A percentile compares a stretch with the other conserved stretches of the same genome.
phyloP scores from a whole-genome alignment of 2,797 vertebrate genomes.

The Tolypeutes matacus region DNA sequence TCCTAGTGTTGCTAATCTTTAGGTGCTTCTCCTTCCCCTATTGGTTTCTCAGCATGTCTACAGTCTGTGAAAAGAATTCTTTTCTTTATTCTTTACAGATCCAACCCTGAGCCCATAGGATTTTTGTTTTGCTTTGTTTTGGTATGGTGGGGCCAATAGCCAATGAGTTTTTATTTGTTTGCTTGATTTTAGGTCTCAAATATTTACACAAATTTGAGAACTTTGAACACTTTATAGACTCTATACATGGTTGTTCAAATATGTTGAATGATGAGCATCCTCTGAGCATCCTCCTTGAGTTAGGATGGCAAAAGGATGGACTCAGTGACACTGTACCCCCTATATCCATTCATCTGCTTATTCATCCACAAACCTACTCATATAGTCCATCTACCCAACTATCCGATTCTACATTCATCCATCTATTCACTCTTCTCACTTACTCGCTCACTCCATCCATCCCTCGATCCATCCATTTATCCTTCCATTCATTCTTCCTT shows the following conservation, averaged over 20 bases:
- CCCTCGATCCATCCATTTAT: too few species aligned
- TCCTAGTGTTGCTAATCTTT: neutral
- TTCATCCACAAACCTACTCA: rapidly evolving
- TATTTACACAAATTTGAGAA: neutral
- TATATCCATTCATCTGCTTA: neutral
- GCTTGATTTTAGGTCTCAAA: neutral
- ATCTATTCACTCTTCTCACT: neutral
- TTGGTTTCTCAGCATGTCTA: neutral
- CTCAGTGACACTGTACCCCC: rapidly evolving
- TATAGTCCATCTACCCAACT: neutral
- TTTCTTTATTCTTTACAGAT: neutral
- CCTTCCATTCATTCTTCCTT: neutral
- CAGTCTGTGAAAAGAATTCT: neutral
- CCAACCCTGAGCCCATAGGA: too few species aligned
- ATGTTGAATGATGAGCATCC: too few species aligned
- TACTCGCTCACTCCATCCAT: neutral
- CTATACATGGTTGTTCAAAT: neutral
- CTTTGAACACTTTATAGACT: neutral
- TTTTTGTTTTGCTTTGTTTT: neutral
- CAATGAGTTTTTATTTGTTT: neutral
- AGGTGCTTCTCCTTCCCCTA: neutral
- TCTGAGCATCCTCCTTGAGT: neutral
- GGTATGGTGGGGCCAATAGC: neutral
- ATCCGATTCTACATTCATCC: neutral
- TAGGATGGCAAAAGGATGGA: too few species aligned